Conservation (phyloP, 2,888 invertebrate species). For the Eulithis testata region DNA sequence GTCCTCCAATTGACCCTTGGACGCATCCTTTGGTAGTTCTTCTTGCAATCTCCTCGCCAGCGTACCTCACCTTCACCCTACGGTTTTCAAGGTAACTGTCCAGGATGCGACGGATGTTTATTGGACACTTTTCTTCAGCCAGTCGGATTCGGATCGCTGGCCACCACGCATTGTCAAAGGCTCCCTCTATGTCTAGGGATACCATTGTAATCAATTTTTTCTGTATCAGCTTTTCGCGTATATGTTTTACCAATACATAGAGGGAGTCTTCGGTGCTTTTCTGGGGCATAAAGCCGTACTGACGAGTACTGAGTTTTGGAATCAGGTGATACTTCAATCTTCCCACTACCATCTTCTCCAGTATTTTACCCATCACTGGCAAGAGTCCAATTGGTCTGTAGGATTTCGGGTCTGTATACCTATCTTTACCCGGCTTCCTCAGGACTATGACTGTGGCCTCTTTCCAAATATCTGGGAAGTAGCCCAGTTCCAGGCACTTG, state of each 20-base stretch:
- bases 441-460: slow-evolving; percentile 20
- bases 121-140: slow-evolving; percentile 20
- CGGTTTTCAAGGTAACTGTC: slow-evolving; percentile 22
- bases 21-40: slow-evolving; percentile 5
- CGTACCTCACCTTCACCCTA: slow-evolving; percentile 29
- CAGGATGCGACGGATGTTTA: slow-evolving; percentile 9
- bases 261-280: slow-evolving; percentile 20
- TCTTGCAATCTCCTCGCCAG: slow-evolving; percentile 20
- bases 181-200: no score
- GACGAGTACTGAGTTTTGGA: slow-evolving; percentile 2
- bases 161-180: slow-evolving; percentile 8
- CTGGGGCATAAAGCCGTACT: slow-evolving; percentile 14
- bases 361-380: slow-evolving; percentile 37
- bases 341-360: slow-evolving; percentile 9
- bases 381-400: slow-evolving; percentile 42
- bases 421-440: background rate
- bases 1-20: slow-evolving; percentile 7
- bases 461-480: slow-evolving; percentile 19
- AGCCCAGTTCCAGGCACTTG: background rate
- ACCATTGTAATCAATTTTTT: background rate
- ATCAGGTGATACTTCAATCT: slow-evolving; percentile 11
- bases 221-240: background rate
- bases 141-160: slow-evolving; percentile 16
- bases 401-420: slow-evolving; percentile 32
- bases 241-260: slow-evolving; percentile 3